phyloP scores from a whole-genome alignment of 2,888 invertebrate species.

The Drosophila pseudotakahashii region DNA sequence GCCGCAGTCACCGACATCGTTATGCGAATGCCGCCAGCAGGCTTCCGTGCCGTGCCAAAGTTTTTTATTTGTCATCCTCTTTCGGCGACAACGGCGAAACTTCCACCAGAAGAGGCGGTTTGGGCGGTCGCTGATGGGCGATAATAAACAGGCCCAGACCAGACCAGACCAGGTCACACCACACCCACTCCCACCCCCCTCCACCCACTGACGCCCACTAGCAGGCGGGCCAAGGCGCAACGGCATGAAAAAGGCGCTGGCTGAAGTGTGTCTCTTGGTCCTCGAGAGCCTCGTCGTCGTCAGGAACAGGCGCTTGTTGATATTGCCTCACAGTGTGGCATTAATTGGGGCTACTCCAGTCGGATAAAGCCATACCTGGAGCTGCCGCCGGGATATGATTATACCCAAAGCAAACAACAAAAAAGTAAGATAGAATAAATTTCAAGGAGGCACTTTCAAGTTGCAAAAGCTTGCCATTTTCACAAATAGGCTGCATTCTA shows the following conservation, averaged over 20 bases:
- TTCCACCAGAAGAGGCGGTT: constrained; percentile 12
- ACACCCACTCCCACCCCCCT: background rate
- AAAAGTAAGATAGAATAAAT: constrained; percentile 3
- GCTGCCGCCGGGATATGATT: constrained; percentile 22
- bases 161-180: constrained; percentile 49
- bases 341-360: constrained; percentile 34
- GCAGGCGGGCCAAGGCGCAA: constrained; percentile 34
- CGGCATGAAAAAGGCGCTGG: constrained; percentile 57
- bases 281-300: constrained; percentile 55
- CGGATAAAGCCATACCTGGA: constrained; percentile 33
- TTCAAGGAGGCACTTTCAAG: background rate
- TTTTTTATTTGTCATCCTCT: constrained; percentile 69
- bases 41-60: constrained; percentile 71
- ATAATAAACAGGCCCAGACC: constrained; percentile 76
- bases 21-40: constrained; percentile 78
- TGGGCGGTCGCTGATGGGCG: constrained; percentile 49
- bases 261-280: constrained; percentile 75
- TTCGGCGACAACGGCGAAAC: constrained; percentile 44
- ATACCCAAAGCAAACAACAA: constrained; percentile 15
- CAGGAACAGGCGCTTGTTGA: constrained; percentile 65
- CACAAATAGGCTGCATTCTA: background rate
- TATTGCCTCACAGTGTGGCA: constrained; percentile 70
- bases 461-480: background rate
- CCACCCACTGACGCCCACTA: constrained; percentile 11
- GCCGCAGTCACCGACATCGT: constrained; percentile 77